These are phyloP conservation scores for Grantiella picta DNA, from an alignment of 2,113 vertebrate genomes.

Conservation along the genomic window DNA sequence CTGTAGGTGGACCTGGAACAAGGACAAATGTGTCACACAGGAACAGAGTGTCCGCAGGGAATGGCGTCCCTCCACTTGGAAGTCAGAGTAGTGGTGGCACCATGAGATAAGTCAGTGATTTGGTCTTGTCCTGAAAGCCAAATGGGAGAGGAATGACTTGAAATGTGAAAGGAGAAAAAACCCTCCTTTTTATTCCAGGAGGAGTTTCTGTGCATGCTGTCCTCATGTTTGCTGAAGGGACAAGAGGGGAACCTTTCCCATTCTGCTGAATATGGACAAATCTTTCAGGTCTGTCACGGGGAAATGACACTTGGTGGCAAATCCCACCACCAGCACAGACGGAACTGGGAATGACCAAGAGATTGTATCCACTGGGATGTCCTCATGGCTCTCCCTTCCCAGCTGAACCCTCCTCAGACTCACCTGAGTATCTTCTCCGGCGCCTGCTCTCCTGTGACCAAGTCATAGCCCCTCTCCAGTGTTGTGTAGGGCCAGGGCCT, in stretches of 20 bases:
- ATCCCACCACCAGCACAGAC: background rate
- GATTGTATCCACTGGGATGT: background rate
- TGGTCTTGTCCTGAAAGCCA: background rate
- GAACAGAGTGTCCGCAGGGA: background rate
- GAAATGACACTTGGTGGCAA: fast-evolving
- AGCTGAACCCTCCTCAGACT: background rate
- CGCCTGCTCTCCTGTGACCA: conserved; percentile 94
- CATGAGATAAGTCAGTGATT: background rate
- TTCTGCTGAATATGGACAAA: background rate
- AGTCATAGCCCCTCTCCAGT: conserved; percentile 92
- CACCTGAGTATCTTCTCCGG: conserved; percentile 98
- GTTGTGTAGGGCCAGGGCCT: conserved; percentile 98
- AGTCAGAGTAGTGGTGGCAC: background rate
- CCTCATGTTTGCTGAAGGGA: background rate
- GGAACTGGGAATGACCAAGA: background rate
- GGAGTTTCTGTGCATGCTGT: background rate
- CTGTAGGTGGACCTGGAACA: conserved; percentile 92
- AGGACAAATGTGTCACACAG: background rate
- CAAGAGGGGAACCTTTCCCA: background rate
- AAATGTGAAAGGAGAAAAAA: background rate
- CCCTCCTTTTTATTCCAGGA: background rate
- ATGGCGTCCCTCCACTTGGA: background rate
- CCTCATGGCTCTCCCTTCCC: background rate
- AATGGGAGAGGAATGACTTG: background rate
- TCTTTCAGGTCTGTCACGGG: background rate